phyloP scores from a whole-genome alignment of 2,113 vertebrate genomes.

The Noturus placidus region DNA sequence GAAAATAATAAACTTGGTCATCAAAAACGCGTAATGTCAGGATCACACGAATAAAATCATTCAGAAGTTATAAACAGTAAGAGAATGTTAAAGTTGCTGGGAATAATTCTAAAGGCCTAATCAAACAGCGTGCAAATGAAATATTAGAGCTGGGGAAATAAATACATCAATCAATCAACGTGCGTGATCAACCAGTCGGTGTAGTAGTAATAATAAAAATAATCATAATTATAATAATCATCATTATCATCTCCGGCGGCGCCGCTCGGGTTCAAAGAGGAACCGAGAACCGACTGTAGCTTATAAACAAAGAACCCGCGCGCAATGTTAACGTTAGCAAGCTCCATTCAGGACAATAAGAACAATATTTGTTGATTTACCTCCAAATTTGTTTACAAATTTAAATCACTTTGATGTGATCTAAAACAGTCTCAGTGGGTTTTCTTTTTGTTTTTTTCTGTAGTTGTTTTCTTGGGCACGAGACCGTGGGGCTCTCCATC shows the following conservation, averaged over 20 bases:
- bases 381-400: no score
- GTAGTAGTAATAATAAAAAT: not conserved
- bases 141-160: not conserved
- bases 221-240: not conserved
- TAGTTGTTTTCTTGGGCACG: no score
- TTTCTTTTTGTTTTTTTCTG: not conserved
- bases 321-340: conserved; percentile 43
- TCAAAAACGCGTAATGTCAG: not conserved
- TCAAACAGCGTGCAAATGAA: not conserved
- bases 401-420: not conserved
- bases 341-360: conserved; percentile 67
- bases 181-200: not conserved
- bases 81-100: not conserved
- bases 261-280: conserved; percentile 48
- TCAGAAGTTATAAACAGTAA: no score
- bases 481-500: not conserved
- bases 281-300: conserved; percentile 59
- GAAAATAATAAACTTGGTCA: not conserved
- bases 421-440: no score
- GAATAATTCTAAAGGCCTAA: not conserved
- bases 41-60: not conserved
- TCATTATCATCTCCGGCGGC: not conserved
- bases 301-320: conserved; percentile 75
- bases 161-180: not conserved
- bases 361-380: conserved; percentile 42